Evolutionary conservation across 2,113 vertebrate species (phyloP), one percentile per base, ranked within the genome.

Genomic region (Microtus pennsylvanicus): DNA sequence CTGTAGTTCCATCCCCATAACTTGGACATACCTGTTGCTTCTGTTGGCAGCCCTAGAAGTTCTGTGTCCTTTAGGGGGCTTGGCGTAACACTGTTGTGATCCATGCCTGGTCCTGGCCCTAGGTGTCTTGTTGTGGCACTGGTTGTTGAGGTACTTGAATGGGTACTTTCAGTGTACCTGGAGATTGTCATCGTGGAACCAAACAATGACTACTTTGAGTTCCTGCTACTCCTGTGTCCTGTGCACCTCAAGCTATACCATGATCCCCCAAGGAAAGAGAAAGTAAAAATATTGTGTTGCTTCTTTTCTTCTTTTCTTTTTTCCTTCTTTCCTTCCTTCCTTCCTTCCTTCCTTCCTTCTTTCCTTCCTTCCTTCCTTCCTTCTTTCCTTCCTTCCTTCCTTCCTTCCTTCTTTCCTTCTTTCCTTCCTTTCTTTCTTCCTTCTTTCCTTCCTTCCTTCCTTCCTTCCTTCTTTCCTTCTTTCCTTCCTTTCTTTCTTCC

Each of bases 331-430:
- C 28, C 30, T 33, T 30, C 28, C 30, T 33, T 33, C 1, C 13
- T 30, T 45, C 45, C 45, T 45, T 45, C 45, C 6, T 45, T 45
- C 45, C 45, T 45, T 67, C 28, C 30, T 33, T 67, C 1, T 5
- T 35, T 33, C 1, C 5, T 30, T 67, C 30, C 13, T 33, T 33
- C 0, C 5, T 69, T 69, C 0, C 11, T 69, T 69, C 11, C 3
- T 67, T 67, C 30, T 1, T 33, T 30, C 28, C 30, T 33, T 33
- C 1, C 13, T 30, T 45, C 45, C 45, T 45, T 45, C 45, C 6
- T 45, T 45, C 45, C 45, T 45, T 67, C 28, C 30, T 33, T 67
- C 1, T 5, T 35, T 33, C 1, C n/a, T n/a, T n/a, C n/a, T n/a
- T n/a, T n/a, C n/a, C n/a, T n/a, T n/a, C n/a, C n/a, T n/a, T n/a